Evolutionary conservation across 1,140 invertebrate species (phyloP), one percentile per base, ranked within the genome.

Genomic region (Oppia nitens): DNA sequence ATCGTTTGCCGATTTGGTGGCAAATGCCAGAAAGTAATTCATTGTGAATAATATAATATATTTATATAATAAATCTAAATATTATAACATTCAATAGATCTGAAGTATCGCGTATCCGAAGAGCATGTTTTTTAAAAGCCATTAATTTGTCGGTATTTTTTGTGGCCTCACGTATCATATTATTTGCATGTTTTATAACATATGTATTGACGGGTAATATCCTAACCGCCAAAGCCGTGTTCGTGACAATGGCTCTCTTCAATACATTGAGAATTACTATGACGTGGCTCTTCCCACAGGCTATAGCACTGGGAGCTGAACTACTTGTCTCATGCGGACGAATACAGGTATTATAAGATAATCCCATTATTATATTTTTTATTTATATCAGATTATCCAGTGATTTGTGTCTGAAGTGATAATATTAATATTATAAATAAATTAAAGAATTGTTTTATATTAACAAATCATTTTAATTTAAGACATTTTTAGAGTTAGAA

Each of bases 191-290:
- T 0, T 72, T 88, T n/a, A 68, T 84, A 0, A 76, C 81, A 1
- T 85, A 80, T 62, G 77, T 83, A 1, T 65, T 85, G 0, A 66
- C 79, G 60, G 81, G 81, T 60, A 63, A 72, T 57, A 67, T 70
- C 49, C 76, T 90, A 1, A 82, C 78, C 0, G 80, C 87, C 0
- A 78, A 83, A 57, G 77, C 85, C 71, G 84, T 88, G 76, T 85
- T 83, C 68, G 81, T 83, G 0, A 74, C 84, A 20, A 78, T 83
- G 23, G n/a, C 81, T 52, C 82, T 82, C 65, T 81, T 82, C 61
- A 82, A 83, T 62, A 77, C 60, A 11, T 67, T 86, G n/a, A 79
- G 83, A 64, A 67, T 82, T 1, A 75, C 77, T 1, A 73, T 81
- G 17, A 81, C 82, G 0, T 76, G 85, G 40, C 79, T 80, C 59